A percentile compares a stretch with the other conserved stretches of the same genome.
These are phyloP conservation scores for Eilema caniola DNA, from an alignment of 2,888 invertebrate genomes.

Conservation along the genomic window DNA sequence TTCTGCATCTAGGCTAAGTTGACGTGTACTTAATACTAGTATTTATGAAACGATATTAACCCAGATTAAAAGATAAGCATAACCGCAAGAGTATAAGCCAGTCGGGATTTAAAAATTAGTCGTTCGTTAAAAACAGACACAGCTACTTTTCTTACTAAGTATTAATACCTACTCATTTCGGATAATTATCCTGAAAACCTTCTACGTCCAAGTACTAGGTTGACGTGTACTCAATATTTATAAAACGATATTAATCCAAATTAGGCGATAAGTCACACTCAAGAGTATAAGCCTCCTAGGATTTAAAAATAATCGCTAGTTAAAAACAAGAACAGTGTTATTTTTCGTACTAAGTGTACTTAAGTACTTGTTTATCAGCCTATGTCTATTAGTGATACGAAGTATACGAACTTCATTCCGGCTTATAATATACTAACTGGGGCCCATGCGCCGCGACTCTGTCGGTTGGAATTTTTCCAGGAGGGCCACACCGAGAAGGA, in stretches of 20 bases:
- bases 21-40: neutral
- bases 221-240: neutral
- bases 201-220: neutral
- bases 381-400: neutral
- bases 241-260: neutral
- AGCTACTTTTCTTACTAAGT: neutral
- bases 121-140: neutral
- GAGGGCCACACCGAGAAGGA: no score
- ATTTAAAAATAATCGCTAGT: neutral
- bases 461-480: no score
- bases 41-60: neutral
- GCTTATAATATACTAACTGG: no score
- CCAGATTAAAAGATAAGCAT: neutral
- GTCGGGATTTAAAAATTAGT: neutral
- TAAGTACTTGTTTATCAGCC: neutral
- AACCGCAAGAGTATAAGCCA: neutral
- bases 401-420: neutral
- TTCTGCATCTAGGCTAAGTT: neutral
- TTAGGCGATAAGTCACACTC: neutral
- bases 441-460: no score
- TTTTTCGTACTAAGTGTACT: neutral
- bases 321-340: neutral
- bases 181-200: neutral
- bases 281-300: neutral
- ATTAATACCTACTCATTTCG: neutral